These are phyloP conservation scores for Gallinago paraguaiae DNA, from an alignment of 2,113 vertebrate genomes.

Conservation along the genomic window DNA sequence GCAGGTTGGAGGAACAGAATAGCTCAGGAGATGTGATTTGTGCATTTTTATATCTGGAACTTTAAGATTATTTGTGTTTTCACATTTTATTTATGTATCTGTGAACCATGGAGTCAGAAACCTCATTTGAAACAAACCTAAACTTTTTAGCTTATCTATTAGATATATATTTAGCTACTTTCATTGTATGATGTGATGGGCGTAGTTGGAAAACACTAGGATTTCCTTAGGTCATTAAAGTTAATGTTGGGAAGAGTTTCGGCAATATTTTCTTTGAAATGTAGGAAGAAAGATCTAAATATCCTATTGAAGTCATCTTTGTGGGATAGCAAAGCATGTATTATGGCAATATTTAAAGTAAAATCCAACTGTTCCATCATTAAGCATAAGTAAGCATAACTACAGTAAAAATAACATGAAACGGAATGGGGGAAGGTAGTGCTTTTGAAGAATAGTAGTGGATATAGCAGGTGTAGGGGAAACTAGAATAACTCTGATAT, in stretches of 20 bases:
- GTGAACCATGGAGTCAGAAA: background rate
- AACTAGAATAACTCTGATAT: background rate
- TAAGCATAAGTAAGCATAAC: background rate
- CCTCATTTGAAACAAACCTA: background rate
- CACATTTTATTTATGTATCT: background rate
- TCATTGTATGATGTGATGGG: background rate
- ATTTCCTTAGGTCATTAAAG: background rate
- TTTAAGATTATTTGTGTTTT: background rate
- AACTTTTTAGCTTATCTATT: background rate
- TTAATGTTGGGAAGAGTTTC: background rate
- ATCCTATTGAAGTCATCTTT: background rate
- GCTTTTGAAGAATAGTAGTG: background rate
- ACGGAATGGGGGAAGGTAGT: rapidly evolving
- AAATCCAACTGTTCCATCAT: background rate
- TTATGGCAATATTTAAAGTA: background rate
- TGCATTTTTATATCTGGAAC: background rate
- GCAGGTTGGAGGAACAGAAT: background rate
- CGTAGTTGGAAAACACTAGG: background rate
- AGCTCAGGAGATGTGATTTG: background rate
- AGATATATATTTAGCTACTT: background rate
- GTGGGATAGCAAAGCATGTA: background rate
- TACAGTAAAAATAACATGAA: background rate
- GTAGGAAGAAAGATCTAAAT: background rate
- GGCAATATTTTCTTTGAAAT: background rate
- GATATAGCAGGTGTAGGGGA: background rate